These are phyloP conservation scores for Chamaea fasciata DNA, from an alignment of 2,113 vertebrate genomes.

Conservation along the genomic window DNA sequence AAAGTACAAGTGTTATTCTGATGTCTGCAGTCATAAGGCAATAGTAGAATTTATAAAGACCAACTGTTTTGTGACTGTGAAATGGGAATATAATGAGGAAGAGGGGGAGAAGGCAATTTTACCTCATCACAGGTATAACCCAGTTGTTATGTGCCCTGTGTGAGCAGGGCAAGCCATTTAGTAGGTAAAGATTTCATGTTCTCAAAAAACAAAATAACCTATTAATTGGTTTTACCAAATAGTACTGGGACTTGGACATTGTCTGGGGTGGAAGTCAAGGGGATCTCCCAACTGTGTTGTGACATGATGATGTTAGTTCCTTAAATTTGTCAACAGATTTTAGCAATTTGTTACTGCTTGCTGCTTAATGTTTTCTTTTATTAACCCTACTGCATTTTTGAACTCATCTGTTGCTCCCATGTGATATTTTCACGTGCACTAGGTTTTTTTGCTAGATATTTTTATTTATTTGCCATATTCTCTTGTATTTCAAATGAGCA, in stretches of 20 bases:
- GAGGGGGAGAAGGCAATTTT: not conserved
- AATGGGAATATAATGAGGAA: slow-evolving; percentile 2
- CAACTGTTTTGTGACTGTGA: slow-evolving; percentile 26
- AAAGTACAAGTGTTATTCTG: slow-evolving; percentile 16
- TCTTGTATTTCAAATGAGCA: not conserved
- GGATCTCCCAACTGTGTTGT: not conserved
- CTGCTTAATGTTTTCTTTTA: not conserved
- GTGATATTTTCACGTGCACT: not conserved
- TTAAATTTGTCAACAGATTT: not conserved
- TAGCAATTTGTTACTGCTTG: not conserved
- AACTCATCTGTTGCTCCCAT: not conserved
- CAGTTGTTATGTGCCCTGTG: not conserved
- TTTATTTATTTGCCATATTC: not conserved
- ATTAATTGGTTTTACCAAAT: not conserved
- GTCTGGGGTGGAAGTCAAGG: not conserved
- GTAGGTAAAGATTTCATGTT: not conserved
- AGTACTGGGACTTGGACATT: not conserved
- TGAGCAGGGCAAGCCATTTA: not conserved
- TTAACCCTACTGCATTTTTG: not conserved
- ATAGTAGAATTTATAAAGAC: slow-evolving; percentile 29
- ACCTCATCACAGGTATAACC: not conserved
- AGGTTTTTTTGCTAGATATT: not conserved
- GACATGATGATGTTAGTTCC: not conserved
- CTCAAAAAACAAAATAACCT: not conserved
- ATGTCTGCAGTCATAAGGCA: not conserved